Evolutionary conservation across 2,797 vertebrate genomes (phyloP), one percentile per base, ranked within the genome.

Genomic region (Intellagama lesueurii): DNA sequence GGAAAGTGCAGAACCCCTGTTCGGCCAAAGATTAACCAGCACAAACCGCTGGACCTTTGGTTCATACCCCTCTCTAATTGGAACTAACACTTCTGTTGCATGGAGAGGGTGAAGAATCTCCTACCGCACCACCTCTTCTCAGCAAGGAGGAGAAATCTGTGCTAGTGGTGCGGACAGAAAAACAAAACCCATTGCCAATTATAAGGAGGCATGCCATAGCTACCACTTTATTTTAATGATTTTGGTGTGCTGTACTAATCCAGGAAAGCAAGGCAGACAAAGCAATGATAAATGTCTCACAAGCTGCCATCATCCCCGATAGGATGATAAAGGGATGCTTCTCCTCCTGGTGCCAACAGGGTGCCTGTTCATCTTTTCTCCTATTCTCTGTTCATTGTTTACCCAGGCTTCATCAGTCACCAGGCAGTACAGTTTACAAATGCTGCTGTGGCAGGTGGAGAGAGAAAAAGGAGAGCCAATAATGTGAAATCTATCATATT

Each of bases 381-480:
- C 93, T 91, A 56, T 88, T 93, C 85, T 93, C 86, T 91, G 70
- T 85, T 93, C 88, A 92, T 93, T 95, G 92, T 95, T 96, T 94
- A 92, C 89, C 64, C 94, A 90, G 86, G 83, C 92, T 91, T 92
- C 94, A 92, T 96, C 94, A 93, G 91, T 96, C 95, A 96, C 85
- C 30, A 92, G 77, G 30, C 87, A 91, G 85, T 90, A 80, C 68
- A 85, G 89, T 95, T 96, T 94, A 96, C 94, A 96, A 95, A 95
- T 89, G 93, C 7, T 56, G 78, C 77, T 94, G 79, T 89, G 87
- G 87, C 78, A 92, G 86, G 89, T 76, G 90, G 92, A 87, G 83
- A n/a, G 90, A 91, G 90, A 92, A 93, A 93, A 83, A 52, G 35
- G 89, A 93, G 8, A 80, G 79, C 79, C 91, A 92, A 69, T 90